phyloP scores from a whole-genome alignment of 2,888 invertebrate genomes.

The Hirtodrosophila cameraria region DNA sequence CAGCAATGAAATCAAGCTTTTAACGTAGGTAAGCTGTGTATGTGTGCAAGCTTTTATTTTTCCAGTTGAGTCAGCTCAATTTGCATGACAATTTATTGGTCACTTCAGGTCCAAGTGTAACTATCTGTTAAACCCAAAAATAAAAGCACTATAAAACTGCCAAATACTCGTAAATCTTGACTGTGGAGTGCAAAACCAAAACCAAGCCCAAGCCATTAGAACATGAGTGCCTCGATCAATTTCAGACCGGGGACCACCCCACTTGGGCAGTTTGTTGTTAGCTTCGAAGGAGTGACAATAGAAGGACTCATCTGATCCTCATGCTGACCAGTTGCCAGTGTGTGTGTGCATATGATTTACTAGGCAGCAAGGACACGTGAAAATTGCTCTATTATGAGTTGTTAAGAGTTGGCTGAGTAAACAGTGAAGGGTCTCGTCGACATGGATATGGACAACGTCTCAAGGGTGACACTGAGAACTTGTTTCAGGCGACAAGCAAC shows the following conservation, averaged over 20 bases:
- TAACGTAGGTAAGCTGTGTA: not conserved
- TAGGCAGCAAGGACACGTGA: conserved; percentile 76
- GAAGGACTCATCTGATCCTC: conserved; percentile 43
- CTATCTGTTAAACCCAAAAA: conserved; percentile 42
- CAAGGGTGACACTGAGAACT: conserved; percentile 62
- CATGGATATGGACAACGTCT: conserved; percentile 45
- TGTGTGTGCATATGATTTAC: conserved; percentile 57
- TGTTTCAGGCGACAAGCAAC: conserved; percentile 38
- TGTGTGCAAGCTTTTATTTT: conserved; percentile 10
- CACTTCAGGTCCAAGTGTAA: conserved; percentile 40
- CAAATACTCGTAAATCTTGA: conserved; percentile 52
- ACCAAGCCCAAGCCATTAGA: conserved; percentile 48
- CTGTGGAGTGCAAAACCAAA: conserved; percentile 13
- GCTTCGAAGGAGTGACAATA: conserved; percentile 70
- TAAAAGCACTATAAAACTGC: conserved; percentile 55
- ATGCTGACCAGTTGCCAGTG: conserved; percentile 46
- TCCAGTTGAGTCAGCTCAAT: conserved; percentile 1
- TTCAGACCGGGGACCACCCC: conserved; percentile 54
- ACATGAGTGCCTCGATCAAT: conserved; percentile 73
- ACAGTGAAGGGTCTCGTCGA: conserved; percentile 51
- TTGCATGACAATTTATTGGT: conserved; percentile 27
- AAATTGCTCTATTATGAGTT: conserved; percentile 83
- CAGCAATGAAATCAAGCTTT: conserved; percentile 1
- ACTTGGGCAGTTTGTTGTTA: conserved; percentile 31
- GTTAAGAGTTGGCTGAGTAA: conserved; percentile 81